Conservation (phyloP, 1,140 invertebrate species). For the Drosophila pallidifrons region DNA sequence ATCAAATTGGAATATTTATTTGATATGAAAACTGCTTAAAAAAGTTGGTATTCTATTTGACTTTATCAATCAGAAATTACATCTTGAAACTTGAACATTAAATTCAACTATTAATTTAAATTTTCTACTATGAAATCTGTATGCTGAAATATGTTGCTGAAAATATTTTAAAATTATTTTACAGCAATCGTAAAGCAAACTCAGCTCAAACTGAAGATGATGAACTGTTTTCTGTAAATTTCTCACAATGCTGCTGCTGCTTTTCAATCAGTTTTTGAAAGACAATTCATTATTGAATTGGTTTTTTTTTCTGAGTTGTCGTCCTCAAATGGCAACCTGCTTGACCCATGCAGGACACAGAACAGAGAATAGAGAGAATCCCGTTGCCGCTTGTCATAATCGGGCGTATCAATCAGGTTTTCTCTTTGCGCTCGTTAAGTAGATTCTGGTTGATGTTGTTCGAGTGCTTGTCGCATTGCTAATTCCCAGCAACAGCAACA, state of each 20-base stretch:
- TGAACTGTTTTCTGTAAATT: background rate
- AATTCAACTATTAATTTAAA: too few relatives aligned
- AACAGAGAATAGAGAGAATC: background rate
- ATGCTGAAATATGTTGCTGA: too few relatives aligned
- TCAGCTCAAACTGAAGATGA: too few relatives aligned
- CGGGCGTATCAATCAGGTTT: slow-evolving; percentile 45
- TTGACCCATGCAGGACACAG: slow-evolving; percentile 36
- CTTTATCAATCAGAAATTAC: too few relatives aligned
- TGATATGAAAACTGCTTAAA: too few relatives aligned
- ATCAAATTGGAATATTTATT: too few relatives aligned
- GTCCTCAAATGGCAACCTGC: slow-evolving; percentile 19
- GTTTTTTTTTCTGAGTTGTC: too few relatives aligned
- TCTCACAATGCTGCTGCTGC: background rate
- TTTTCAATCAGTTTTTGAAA: slow-evolving; percentile 2
- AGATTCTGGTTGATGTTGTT: background rate
- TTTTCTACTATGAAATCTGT: too few relatives aligned
- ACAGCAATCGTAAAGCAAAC: too few relatives aligned
- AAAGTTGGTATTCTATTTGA: too few relatives aligned
- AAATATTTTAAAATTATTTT: too few relatives aligned
- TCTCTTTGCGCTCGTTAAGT: background rate
- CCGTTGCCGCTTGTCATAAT: slow-evolving; percentile 36
- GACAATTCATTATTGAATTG: background rate
- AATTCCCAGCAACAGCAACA: slow-evolving; percentile 65
- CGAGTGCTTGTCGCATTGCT: slow-evolving; percentile 59
- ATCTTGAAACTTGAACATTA: too few relatives aligned